Evolutionary conservation across 2,113 vertebrate species (phyloP).

Genomic region (Actenoides hombroni): DNA sequence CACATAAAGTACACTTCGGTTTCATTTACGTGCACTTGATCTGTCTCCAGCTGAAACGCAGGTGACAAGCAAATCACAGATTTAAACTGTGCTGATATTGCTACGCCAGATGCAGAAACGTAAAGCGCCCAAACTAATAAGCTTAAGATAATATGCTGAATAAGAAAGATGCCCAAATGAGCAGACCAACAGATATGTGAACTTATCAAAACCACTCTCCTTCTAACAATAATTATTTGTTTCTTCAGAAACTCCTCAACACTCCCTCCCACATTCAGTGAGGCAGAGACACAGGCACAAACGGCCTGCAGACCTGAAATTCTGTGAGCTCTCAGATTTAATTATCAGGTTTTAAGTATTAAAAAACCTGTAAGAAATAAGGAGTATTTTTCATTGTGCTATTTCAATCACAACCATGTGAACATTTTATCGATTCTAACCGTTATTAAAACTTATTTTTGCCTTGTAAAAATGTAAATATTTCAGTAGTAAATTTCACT

Average conservation of each 20-base stretch:
- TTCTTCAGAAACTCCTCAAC: slow-evolving; percentile 50
- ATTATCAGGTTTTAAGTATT: slow-evolving; percentile 32
- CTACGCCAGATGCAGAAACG: slow-evolving; percentile 67
- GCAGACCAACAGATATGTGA: slow-evolving; percentile 31
- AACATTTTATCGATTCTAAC: slow-evolving; percentile 16
- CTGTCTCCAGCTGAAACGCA: slow-evolving; percentile 72
- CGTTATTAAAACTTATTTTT: slow-evolving; percentile 35
- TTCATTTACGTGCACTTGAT: slow-evolving; percentile 77
- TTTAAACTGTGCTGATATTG: slow-evolving; percentile 64
- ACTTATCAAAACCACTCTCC: slow-evolving; percentile 61
- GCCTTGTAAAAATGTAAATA: slow-evolving; percentile 47
- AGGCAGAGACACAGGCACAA: not conserved
- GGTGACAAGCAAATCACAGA: slow-evolving; percentile 75
- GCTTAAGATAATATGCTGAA: slow-evolving; percentile 72
- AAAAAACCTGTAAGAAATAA: slow-evolving; percentile 20
- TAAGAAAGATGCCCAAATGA: slow-evolving; percentile 69
- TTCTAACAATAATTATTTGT: slow-evolving; percentile 61
- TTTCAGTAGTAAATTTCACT: slow-evolving; percentile 58
- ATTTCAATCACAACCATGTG: not conserved
- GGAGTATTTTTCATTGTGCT: not conserved
- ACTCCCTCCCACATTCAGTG: not conserved
- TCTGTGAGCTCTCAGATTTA: slow-evolving; percentile 18
- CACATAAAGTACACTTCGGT: slow-evolving; percentile 70
- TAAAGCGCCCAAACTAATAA: slow-evolving; percentile 72
- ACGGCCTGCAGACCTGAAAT: not conserved